Evolutionary conservation across 2,888 invertebrate genomes (phyloP).

Genomic region (Xiphydria camelus): DNA sequence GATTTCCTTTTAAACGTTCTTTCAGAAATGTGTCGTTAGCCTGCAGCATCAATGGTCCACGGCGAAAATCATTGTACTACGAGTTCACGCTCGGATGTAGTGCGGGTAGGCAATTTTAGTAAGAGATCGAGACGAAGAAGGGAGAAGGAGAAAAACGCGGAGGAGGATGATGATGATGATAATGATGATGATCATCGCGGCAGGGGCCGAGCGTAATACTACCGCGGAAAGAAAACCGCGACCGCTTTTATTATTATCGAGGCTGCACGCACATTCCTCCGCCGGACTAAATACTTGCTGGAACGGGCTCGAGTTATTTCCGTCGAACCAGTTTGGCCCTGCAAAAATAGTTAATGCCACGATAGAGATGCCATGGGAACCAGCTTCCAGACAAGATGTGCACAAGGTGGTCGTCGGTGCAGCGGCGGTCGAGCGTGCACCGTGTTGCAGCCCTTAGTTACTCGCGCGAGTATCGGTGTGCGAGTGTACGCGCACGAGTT

Average conservation of each 20-base stretch:
- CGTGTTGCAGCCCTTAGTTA: slow-evolving; percentile 2
- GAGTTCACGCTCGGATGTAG: too few species aligned
- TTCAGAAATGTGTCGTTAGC: too few species aligned
- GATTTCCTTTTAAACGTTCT: too few species aligned
- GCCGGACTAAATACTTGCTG: too few species aligned
- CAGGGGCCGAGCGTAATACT: neutral
- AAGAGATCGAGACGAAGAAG: too few species aligned
- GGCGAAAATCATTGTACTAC: too few species aligned
- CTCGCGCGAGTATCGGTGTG: neutral
- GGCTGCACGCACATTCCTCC: neutral
- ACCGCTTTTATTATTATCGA: neutral
- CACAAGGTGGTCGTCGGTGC: slow-evolving; percentile 12
- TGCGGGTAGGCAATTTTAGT: too few species aligned
- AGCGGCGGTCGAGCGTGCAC: slow-evolving; percentile 12
- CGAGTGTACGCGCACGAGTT: neutral
- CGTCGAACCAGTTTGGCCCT: slow-evolving; percentile 17
- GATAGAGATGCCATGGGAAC: slow-evolving; percentile 19
- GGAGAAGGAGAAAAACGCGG: too few species aligned
- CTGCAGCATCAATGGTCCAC: too few species aligned
- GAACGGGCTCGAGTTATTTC: too few species aligned
- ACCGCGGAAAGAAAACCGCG: neutral
- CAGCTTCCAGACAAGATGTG: slow-evolving; percentile 10
- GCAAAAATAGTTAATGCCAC: slow-evolving; percentile 16
- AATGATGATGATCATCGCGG: too few species aligned
- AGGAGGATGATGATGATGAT: too few species aligned